These are phyloP conservation scores for Spongia lamella DNA, from an alignment of 37 sponge, comb jelly and placozoan species.

Conservation along the genomic window DNA sequence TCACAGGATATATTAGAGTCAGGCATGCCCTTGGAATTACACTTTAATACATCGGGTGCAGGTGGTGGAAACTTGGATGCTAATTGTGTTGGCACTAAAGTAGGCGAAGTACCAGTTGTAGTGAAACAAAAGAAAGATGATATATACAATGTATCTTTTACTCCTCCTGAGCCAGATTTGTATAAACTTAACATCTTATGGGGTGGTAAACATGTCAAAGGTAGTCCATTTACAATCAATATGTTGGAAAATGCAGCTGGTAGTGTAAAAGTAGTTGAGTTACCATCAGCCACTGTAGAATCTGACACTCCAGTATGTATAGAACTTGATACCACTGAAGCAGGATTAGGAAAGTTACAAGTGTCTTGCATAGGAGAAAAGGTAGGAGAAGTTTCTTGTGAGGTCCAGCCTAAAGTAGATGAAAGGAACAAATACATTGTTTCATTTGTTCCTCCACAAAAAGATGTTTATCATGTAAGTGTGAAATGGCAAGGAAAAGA, in stretches of 20 bases:
- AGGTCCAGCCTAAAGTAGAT: slow-evolving; percentile 5
- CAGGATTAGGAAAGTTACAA: slow-evolving; percentile 56
- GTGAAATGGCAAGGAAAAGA: slow-evolving; percentile 32
- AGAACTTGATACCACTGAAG: slow-evolving; percentile 32
- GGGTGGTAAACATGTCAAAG: slow-evolving; percentile 56
- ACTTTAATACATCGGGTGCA: slow-evolving; percentile 38
- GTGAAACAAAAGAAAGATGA: slow-evolving; percentile 52
- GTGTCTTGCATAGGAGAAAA: slow-evolving; percentile 27
- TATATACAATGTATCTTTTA: slow-evolving; percentile 43
- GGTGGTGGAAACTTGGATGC: slow-evolving; percentile 67
- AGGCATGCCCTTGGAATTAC: slow-evolving; percentile 55
- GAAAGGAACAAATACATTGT: slow-evolving; percentile 11
- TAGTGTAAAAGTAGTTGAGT: slow-evolving; percentile 39
- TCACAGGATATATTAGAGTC: slow-evolving; percentile 37
- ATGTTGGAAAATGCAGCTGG: slow-evolving; percentile 40
- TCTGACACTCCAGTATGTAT: slow-evolving; percentile 44
- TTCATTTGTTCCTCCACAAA: slow-evolving; percentile 38
- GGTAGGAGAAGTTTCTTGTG: slow-evolving; percentile 25
- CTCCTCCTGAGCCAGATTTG: slow-evolving; percentile 43
- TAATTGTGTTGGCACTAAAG: slow-evolving; percentile 37
- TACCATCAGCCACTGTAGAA: slow-evolving; percentile 34
- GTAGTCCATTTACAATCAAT: slow-evolving; percentile 70
- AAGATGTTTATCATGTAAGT: slow-evolving; percentile 39
- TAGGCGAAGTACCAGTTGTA: slow-evolving; percentile 57
- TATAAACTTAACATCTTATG: slow-evolving; percentile 60